phyloP scores from a whole-genome alignment of 2,888 invertebrate species.

The Cryptocephalus primarius region DNA sequence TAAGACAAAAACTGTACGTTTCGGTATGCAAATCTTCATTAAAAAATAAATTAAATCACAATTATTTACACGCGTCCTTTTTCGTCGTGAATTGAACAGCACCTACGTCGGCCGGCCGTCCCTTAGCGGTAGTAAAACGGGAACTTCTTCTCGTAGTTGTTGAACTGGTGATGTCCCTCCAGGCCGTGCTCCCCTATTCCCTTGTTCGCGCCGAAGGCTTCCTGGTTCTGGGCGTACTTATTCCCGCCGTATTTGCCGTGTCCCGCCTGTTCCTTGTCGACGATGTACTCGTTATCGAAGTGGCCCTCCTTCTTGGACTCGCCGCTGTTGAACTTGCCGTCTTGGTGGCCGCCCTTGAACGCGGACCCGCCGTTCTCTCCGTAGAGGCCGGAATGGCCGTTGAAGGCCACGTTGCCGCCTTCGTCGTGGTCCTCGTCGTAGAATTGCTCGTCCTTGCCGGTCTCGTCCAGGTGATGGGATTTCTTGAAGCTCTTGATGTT shows the following conservation, averaged over 20 bases:
- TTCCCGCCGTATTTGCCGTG: constrained; percentile 51
- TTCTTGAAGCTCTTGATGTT: constrained; percentile 55
- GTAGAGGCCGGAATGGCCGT: constrained; percentile 46
- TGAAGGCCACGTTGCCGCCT: constrained; percentile 46
- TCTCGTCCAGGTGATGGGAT: constrained; percentile 55
- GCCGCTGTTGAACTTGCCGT: constrained; percentile 46
- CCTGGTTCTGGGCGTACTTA: constrained; percentile 46
- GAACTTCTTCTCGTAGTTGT: constrained; percentile 45
- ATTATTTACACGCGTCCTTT: no score
- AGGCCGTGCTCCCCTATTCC: constrained; percentile 50
- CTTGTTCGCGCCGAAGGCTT: constrained; percentile 47
- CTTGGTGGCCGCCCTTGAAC: constrained; percentile 50
- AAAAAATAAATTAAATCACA: no score
- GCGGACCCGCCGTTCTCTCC: constrained; percentile 47
- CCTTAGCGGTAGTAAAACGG: constrained; percentile 27
- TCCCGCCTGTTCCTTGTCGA: constrained; percentile 47
- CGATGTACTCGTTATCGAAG: constrained; percentile 43
- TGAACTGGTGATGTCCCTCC: constrained; percentile 50
- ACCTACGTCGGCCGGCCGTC: no score
- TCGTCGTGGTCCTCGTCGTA: constrained; percentile 56
- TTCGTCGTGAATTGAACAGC: no score
- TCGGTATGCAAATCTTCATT: no score
- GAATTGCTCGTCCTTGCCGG: constrained; percentile 53
- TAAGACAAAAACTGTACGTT: no score
- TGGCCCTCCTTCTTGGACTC: constrained; percentile 49